Base-by-base conservation (phyloP, 2,888 invertebrate species). In the Cantharis lateralis region DNA sequence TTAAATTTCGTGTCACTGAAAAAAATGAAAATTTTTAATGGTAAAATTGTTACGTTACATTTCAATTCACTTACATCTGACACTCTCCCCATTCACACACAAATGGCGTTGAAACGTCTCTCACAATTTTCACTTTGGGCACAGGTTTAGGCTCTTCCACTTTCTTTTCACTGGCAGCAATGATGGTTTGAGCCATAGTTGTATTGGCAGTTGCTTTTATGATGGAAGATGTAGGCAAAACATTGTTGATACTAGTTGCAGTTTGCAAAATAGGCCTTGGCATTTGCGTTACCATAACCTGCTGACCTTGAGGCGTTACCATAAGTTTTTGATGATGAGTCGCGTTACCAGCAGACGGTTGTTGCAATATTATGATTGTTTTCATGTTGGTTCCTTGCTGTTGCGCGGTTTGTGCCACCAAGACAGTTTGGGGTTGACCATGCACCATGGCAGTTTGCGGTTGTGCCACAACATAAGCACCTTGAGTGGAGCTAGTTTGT, bases 71-170 rank as follows among this genome's bases (percentile, higher is more conserved):
- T 89, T 86, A 93, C 90, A 91, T 91, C 72, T 91, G 93, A 88
- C 98, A 98, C 18, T 96, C 96, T 75, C 94, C 92, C 98, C 98
- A 98, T 87, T 98, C 98, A 87, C 98, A 98, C 72, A 97, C 91
- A 89, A 91, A 94, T 0, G 93, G 90, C 81, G 91, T 86, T 15
- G 85, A 85, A 70, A 87, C 80, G 81, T 88, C 88, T 68, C 87
- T 82, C 13, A 86, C 80, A 70, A 86, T 83, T 89, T 82, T 90
- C 88, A 84, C 80, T 74, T 70, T 71, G 20, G 70, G 76, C 5
- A 70, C 32, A 15, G 75, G 69, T 69, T 78, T 81, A 1, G 70
- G 62, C 28, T 83, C 81, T 16, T 85, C 85, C 11, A 81, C 81
- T 26, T 84, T 84, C 72, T 83, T 84, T 61, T 84, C 84, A 69